Evolutionary conservation across 2,888 invertebrate species (phyloP).

Genomic region (Chaetoderma sp.): DNA sequence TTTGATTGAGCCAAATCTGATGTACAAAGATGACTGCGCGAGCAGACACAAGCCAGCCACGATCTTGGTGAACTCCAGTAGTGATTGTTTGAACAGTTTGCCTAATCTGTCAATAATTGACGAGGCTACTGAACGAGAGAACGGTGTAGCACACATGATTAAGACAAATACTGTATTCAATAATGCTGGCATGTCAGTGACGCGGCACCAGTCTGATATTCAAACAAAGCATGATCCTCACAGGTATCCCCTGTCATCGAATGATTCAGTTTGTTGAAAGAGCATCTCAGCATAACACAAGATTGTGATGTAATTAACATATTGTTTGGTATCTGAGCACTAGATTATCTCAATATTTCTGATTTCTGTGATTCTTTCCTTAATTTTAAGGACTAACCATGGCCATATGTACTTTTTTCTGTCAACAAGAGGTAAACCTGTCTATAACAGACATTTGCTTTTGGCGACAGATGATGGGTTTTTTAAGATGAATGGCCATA

Average conservation of each 20-base stretch:
- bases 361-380: too few relatives aligned
- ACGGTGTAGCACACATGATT: background rate
- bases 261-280: too few relatives aligned
- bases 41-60: background rate
- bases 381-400: too few relatives aligned
- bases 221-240: slow-evolving; percentile 5
- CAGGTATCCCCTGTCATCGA: background rate
- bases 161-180: background rate
- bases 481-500: too few relatives aligned
- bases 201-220: background rate
- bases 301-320: too few relatives aligned
- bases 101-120: background rate
- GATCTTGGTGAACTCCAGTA: background rate
- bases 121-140: background rate
- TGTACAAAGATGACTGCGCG: slow-evolving; percentile 14
- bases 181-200: background rate
- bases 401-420: too few relatives aligned
- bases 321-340: too few relatives aligned
- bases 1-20: slow-evolving; percentile 34
- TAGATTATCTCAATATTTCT: too few relatives aligned
- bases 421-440: too few relatives aligned
- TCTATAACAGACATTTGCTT: too few relatives aligned
- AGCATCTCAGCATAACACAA: too few relatives aligned
- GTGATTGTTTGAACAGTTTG: background rate
- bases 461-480: too few relatives aligned